Conservation (phyloP, 2,888 invertebrate species). For the Amphipoea oculea region DNA sequence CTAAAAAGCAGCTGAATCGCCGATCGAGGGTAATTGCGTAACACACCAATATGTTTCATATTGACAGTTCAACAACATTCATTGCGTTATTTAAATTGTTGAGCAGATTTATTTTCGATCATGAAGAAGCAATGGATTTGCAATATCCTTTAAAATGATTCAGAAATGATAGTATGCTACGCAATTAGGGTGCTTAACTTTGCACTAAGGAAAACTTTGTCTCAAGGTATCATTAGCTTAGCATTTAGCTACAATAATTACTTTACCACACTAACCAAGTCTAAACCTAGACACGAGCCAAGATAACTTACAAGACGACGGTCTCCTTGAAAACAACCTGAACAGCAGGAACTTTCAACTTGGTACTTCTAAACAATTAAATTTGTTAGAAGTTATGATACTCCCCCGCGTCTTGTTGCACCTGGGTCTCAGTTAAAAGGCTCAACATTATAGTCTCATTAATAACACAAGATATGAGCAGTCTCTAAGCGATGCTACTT, state of each 20-base stretch:
- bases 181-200: not conserved
- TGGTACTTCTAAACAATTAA: slow-evolving; percentile 69
- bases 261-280: not conserved
- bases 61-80: not conserved
- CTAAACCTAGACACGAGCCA: slow-evolving; percentile 8
- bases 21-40: not conserved
- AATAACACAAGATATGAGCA: slow-evolving; percentile 67
- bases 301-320: slow-evolving; percentile 34
- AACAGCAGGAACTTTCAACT: slow-evolving; percentile 53
- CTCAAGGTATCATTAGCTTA: not conserved
- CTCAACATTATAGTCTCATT: slow-evolving; percentile 68
- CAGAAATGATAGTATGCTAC: not conserved
- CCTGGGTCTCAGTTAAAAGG: slow-evolving; percentile 75
- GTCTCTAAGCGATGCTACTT: slow-evolving; percentile 35
- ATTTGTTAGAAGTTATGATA: slow-evolving; percentile 70
- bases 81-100: not conserved
- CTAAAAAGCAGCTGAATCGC: too few species aligned
- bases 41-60: not conserved
- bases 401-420: slow-evolving; percentile 64
- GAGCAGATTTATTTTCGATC: not conserved
- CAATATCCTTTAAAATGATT: not conserved
- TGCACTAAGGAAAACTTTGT: not conserved
- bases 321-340: slow-evolving; percentile 36
- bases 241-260: not conserved
- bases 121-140: not conserved